Evolutionary conservation across 1,140 invertebrate genomes (phyloP).

Genomic region (Drosophila takahashii): DNA sequence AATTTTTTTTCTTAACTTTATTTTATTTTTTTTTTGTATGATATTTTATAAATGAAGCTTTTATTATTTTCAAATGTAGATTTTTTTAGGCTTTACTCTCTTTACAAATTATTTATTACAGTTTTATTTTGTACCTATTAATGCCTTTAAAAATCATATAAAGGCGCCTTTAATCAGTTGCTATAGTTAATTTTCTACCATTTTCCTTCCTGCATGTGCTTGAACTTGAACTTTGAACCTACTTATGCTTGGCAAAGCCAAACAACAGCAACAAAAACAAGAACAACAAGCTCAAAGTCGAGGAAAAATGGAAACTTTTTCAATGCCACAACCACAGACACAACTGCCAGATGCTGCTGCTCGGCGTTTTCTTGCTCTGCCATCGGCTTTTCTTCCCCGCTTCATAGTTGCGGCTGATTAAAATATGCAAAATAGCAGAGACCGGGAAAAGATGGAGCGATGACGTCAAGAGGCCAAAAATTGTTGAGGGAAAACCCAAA

Average conservation of each 20-base stretch:
- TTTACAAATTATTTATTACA: background rate
- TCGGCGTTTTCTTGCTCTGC: constrained; percentile 11
- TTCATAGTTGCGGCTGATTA: constrained; percentile 28
- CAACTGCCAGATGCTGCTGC: constrained; percentile 20
- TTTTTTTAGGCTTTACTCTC: too few species aligned
- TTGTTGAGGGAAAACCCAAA: background rate
- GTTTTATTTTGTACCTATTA: background rate
- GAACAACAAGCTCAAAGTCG: constrained; percentile 13
- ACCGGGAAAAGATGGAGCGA: background rate
- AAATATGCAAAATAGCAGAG: constrained; percentile 29
- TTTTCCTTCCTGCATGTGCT: constrained; percentile 13
- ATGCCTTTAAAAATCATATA: background rate
- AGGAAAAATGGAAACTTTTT: constrained; percentile 48
- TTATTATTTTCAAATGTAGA: too few species aligned
- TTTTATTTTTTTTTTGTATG: too few species aligned
- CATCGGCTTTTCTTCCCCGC: constrained; percentile 7
- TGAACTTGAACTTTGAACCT: constrained; percentile 57
- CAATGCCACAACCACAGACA: constrained; percentile 42
- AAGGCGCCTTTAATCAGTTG: background rate
- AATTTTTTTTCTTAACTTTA: too few species aligned
- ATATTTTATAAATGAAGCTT: too few species aligned
- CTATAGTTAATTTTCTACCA: background rate
- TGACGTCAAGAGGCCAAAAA: constrained; percentile 31
- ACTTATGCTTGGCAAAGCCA: constrained; percentile 32
- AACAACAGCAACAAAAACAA: background rate